phyloP scores from a whole-genome alignment of 2,113 vertebrate species.

The Shinisaurus crocodilurus region DNA sequence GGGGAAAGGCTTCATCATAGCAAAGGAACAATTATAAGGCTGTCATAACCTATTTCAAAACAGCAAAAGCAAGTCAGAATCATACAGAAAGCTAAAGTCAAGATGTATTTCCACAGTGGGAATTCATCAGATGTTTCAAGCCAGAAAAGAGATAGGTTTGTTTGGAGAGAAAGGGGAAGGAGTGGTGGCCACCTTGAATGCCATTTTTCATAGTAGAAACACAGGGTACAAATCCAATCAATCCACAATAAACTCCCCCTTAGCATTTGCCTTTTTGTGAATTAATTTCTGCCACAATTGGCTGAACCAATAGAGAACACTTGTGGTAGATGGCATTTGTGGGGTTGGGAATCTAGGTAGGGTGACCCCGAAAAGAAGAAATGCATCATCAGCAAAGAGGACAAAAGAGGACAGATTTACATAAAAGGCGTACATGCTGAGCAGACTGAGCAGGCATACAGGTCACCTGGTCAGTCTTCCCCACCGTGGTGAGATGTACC shows the following conservation, averaged over 20 bases:
- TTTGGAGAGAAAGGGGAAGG: slow-evolving; percentile 26
- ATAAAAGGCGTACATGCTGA: neutral
- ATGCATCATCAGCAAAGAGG: neutral
- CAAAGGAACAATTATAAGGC: slow-evolving; percentile 16
- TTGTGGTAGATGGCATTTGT: neutral
- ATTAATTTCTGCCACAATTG: slow-evolving; percentile 38
- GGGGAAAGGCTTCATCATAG: slow-evolving; percentile 8
- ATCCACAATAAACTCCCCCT: neutral
- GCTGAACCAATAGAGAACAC: slow-evolving; percentile 2
- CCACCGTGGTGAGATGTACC: no score
- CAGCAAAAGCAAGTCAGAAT: slow-evolving; percentile 54
- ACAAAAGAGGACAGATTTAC: neutral
- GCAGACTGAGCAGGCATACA: no score
- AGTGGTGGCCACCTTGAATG: no score
- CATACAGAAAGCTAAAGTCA: slow-evolving; percentile 33
- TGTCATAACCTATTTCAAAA: slow-evolving; percentile 49
- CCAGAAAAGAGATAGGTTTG: slow-evolving; percentile 36
- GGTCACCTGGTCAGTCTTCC: no score
- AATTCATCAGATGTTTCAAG: slow-evolving; percentile 51
- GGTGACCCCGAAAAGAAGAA: neutral
- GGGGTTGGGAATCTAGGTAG: neutral
- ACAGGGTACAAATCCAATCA: no score
- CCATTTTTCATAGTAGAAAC: no score
- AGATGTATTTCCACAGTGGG: slow-evolving; percentile 30
- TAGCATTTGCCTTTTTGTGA: slow-evolving; percentile 14